Conservation (phyloP, 2,888 invertebrate species). For the Troglohyphantes excavatus region DNA sequence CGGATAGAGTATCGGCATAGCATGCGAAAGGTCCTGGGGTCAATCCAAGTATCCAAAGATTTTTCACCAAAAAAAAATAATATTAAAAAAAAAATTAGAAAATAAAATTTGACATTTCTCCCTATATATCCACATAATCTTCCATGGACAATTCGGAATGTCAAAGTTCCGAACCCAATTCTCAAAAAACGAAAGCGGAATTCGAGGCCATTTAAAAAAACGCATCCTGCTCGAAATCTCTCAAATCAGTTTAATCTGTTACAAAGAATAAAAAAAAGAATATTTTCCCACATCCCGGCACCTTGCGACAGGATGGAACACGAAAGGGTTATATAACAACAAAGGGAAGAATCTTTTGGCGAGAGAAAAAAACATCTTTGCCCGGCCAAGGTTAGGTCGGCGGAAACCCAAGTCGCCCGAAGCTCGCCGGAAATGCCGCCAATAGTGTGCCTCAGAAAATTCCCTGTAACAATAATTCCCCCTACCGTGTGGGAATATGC, state of each 20-base stretch:
- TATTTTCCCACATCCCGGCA: conserved; percentile 31
- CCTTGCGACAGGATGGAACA: conserved; percentile 8
- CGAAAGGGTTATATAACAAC: conserved; percentile 33
- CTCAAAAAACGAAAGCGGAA: background rate
- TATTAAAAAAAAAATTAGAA: too few relatives aligned
- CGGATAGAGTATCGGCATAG: too few relatives aligned
- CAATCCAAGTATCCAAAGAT: too few relatives aligned
- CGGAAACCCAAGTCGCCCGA: conserved; percentile 37
- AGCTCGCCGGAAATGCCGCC: conserved; percentile 53
- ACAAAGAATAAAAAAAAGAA: background rate
- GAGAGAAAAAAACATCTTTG: background rate
- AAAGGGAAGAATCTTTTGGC: background rate
- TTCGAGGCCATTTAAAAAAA: conserved; percentile 5
- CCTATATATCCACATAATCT: too few relatives aligned
- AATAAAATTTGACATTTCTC: too few relatives aligned
- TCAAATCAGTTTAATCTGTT: background rate
- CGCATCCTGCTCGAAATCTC: background rate
- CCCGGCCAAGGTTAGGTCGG: conserved; percentile 8
- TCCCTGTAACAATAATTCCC: background rate
- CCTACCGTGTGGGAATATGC: conserved; percentile 42
- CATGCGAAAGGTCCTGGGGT: too few relatives aligned
- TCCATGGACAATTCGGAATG: too few relatives aligned
- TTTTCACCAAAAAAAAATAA: too few relatives aligned
- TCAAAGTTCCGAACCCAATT: too few relatives aligned
- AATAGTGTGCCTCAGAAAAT: background rate